Evolutionary conservation across 2,888 invertebrate species (phyloP).

Genomic region (Gasteruption jaculator): DNA sequence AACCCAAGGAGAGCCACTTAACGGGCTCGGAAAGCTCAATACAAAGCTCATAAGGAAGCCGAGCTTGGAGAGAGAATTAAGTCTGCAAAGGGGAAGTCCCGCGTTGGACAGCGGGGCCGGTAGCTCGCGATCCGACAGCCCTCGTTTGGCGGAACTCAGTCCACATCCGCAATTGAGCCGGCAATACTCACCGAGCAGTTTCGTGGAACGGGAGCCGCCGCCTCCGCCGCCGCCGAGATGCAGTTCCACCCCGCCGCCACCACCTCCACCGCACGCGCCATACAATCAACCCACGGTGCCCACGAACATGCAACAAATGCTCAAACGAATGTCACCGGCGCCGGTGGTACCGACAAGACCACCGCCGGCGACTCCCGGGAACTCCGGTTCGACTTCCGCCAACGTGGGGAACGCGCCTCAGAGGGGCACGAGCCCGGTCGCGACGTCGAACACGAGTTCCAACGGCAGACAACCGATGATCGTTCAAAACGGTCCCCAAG

Average conservation of each 20-base stretch:
- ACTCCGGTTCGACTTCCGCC: slow-evolving; percentile 39
- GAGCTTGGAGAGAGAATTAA: slow-evolving; percentile 80
- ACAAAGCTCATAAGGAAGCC: slow-evolving; percentile 82
- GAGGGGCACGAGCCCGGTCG: slow-evolving; percentile 72
- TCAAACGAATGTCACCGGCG: slow-evolving; percentile 74
- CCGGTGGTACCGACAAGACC: slow-evolving; percentile 66
- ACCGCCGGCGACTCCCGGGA: slow-evolving; percentile 59
- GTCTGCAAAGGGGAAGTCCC: slow-evolving; percentile 75
- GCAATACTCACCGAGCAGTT: slow-evolving; percentile 67
- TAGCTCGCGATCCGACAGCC: slow-evolving; percentile 85
- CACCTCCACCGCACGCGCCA: slow-evolving; percentile 56
- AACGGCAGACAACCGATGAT: slow-evolving; percentile 72
- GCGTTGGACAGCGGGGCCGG: slow-evolving; percentile 85
- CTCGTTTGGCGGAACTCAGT: slow-evolving; percentile 62
- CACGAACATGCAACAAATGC: slow-evolving; percentile 65
- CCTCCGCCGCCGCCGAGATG: slow-evolving; percentile 74
- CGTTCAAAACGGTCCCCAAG: slow-evolving; percentile 75
- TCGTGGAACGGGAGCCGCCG: slow-evolving; percentile 56
- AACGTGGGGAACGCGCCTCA: slow-evolving; percentile 56
- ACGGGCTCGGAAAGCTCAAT: slow-evolving; percentile 55
- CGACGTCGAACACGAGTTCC: slow-evolving; percentile 48
- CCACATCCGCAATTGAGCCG: slow-evolving; percentile 66
- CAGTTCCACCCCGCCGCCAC: slow-evolving; percentile 66
- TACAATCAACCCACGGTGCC: slow-evolving; percentile 58
- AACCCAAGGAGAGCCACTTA: slow-evolving; percentile 59